A percentile compares a stretch with the other conserved stretches of the same genome.
phyloP scores from a whole-genome alignment of 2,888 invertebrate genomes.

The Thymelicus sylvestris region DNA sequence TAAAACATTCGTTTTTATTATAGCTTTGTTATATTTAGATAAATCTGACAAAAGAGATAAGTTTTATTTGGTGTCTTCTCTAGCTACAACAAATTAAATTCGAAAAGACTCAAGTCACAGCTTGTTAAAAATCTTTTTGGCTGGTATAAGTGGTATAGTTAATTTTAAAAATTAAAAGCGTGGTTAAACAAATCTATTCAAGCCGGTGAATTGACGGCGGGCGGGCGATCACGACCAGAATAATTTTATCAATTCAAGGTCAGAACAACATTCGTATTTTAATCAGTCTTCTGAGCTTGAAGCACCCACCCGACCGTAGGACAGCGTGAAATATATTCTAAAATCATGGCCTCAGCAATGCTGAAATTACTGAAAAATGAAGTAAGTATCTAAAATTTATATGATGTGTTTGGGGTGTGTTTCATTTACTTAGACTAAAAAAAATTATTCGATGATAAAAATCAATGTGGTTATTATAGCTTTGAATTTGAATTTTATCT shows the following conservation, averaged over 20 bases:
- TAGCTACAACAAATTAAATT: too few relatives aligned
- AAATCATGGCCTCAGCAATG: constrained; percentile 71
- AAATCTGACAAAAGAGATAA: too few relatives aligned
- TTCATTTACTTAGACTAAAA: neutral
- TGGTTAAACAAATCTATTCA: constrained; percentile 9
- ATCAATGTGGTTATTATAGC: too few relatives aligned
- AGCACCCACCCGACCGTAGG: constrained; percentile 54
- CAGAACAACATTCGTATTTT: constrained; percentile 69
- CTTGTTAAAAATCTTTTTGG: neutral
- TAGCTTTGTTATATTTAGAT: too few relatives aligned
- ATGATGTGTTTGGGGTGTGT: neutral
- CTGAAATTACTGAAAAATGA: constrained; percentile 75
- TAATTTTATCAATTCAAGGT: constrained; percentile 80
- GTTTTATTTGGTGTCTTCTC: too few relatives aligned
- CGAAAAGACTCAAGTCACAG: too few relatives aligned
- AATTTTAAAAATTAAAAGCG: neutral
- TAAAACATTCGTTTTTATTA: too few relatives aligned
- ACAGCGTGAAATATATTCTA: constrained; percentile 42
- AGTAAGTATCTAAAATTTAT: constrained; percentile 62
- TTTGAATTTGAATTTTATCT: too few relatives aligned
- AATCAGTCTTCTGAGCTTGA: constrained; percentile 73
- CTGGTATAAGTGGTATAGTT: neutral
- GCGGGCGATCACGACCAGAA: constrained; percentile 54
- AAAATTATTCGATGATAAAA: too few relatives aligned
- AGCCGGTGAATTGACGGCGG: constrained; percentile 21